Percentiles rank a stretch among this genome's conserved stretches.
Evolutionary conservation across 2,797 vertebrate species (phyloP).

Genomic region (Bradypodion ventrale): DNA sequence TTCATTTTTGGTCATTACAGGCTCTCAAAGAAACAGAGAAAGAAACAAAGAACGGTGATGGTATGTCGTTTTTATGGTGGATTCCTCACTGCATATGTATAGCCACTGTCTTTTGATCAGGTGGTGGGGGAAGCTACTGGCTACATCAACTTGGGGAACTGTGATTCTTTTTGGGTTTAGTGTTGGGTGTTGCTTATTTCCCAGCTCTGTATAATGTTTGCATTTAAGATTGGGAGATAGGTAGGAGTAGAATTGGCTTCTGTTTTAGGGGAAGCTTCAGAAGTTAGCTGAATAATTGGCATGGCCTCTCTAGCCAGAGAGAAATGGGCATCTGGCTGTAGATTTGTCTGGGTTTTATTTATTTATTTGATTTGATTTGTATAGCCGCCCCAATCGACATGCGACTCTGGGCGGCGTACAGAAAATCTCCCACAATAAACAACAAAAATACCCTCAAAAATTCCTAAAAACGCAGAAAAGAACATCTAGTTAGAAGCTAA

Average conservation of each 20-base stretch:
- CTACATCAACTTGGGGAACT: not conserved
- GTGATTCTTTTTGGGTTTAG: not conserved
- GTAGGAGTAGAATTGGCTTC: not conserved
- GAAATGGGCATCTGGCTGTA: too few species aligned
- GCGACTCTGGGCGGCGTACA: too few species aligned
- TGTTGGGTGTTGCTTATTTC: not conserved
- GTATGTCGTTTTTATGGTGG: slow-evolving; percentile 64
- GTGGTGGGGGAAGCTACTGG: too few species aligned
- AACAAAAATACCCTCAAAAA: too few species aligned
- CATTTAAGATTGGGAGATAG: not conserved
- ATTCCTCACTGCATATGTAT: not conserved
- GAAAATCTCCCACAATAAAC: too few species aligned
- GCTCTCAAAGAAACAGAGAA: slow-evolving; percentile 94
- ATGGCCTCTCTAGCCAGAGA: not conserved
- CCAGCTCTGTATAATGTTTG: not conserved
- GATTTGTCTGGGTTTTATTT: not conserved
- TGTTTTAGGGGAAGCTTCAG: not conserved
- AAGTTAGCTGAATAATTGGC: not conserved
- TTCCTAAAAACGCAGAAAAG: too few species aligned
- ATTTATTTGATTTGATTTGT: too few species aligned
- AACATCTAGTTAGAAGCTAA: too few species aligned
- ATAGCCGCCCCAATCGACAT: too few species aligned
- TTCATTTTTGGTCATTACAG: slow-evolving; percentile 69
- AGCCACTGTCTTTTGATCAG: too few species aligned
- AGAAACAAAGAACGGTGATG: slow-evolving; percentile 83